Evolutionary conservation across 2,797 vertebrate species (phyloP).

Genomic region (Bovichtus variegatus): DNA sequence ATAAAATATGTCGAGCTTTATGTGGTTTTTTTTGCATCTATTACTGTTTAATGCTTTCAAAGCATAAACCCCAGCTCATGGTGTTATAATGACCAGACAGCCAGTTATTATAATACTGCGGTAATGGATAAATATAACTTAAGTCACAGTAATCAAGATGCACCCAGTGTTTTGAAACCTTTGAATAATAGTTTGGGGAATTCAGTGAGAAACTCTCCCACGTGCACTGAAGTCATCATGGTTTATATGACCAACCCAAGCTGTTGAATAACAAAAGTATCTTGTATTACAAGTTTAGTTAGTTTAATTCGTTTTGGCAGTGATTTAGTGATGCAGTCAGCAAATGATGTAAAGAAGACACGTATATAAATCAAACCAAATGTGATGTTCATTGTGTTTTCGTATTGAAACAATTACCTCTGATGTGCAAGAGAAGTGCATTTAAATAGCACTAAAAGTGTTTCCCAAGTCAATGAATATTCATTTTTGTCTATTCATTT

Average conservation of each 20-base stretch:
- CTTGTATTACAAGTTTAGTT: constrained; percentile 18
- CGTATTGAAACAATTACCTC: neutral
- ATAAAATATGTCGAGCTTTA: neutral
- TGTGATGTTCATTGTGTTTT: constrained; percentile 5
- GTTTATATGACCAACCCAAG: constrained; percentile 47
- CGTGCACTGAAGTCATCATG: constrained; percentile 58
- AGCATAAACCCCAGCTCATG: neutral
- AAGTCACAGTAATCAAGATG: constrained; percentile 24
- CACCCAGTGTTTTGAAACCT: constrained; percentile 49
- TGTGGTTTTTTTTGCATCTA: neutral
- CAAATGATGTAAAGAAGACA: constrained; percentile 19
- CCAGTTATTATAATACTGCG: neutral
- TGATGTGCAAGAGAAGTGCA: neutral
- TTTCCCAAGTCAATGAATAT: constrained; percentile 11
- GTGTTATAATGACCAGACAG: neutral
- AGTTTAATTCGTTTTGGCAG: constrained; percentile 15
- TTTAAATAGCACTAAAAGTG: neutral
- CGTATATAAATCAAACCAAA: constrained; percentile 14
- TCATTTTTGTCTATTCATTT: neutral
- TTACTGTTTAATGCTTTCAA: neutral
- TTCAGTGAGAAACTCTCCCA: constrained; percentile 68
- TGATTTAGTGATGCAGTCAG: constrained; percentile 25
- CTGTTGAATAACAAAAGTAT: constrained; percentile 47
- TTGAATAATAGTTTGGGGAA: constrained; percentile 61
- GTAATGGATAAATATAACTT: constrained; percentile 26